Percentiles rank a stretch among this genome's conserved stretches.
phyloP scores from a whole-genome alignment of 2,797 vertebrate species.

The Lates japonicus region DNA sequence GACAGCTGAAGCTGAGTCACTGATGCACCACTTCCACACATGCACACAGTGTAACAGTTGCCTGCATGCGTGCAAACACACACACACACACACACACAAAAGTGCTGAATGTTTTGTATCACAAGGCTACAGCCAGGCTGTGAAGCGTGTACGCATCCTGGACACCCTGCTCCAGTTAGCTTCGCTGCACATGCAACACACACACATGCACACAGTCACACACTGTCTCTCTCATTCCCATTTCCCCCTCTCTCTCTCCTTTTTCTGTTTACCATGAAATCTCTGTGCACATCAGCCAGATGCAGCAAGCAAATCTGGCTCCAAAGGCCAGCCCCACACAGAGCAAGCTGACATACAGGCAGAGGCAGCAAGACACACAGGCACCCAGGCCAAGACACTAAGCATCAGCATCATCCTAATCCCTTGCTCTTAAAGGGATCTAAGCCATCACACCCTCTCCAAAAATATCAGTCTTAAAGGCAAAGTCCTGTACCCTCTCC shows the following conservation, averaged over 20 bases:
- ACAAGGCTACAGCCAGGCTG: slow-evolving; percentile 62
- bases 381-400: slow-evolving; percentile 73
- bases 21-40: slow-evolving; percentile 64
- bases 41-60: slow-evolving; percentile 50
- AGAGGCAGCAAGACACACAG: slow-evolving; percentile 71
- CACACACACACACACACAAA: slow-evolving; percentile 44
- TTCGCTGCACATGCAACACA: slow-evolving; percentile 69
- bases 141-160: slow-evolving; percentile 69
- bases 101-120: slow-evolving; percentile 50
- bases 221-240: slow-evolving; percentile 25
- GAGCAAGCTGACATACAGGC: slow-evolving; percentile 70
- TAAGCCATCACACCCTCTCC: slow-evolving; percentile 62
- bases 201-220: slow-evolving; percentile 30
- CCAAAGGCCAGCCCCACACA: slow-evolving; percentile 68
- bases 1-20: slow-evolving; percentile 61
- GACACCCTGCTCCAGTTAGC: slow-evolving; percentile 81
- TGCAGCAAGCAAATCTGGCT: slow-evolving; percentile 70
- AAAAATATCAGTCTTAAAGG: slow-evolving; percentile 70
- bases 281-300: slow-evolving; percentile 68
- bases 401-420: slow-evolving; percentile 80
- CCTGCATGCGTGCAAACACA: slow-evolving; percentile 32
- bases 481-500: slow-evolving; percentile 50
- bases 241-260: slow-evolving; percentile 6
- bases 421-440: slow-evolving; percentile 67
- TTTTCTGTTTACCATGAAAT: slow-evolving; percentile 67